Evolutionary conservation across 2,113 vertebrate species (phyloP), one percentile per base, ranked within the genome.

Genomic region (Nerophis ophidion): DNA sequence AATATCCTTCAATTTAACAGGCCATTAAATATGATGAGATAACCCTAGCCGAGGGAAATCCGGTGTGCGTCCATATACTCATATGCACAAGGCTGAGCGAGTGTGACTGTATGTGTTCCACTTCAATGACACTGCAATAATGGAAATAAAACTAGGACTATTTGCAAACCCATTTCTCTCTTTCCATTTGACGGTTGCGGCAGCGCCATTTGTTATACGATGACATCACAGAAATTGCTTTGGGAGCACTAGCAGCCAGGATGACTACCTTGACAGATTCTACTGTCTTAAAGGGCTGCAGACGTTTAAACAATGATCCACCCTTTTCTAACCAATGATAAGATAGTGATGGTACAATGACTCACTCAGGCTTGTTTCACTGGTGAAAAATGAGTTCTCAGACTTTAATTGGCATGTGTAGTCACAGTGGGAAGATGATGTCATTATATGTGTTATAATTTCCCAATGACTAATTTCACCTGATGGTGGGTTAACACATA

Each of bases 1-100:
- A 81, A 79, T 76, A 38, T 78, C 75, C 79, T 80, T 76, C 81
- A 79, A 79, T 84, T 87, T 84, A 85, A 64, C 80, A 81, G 64
- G 65, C 66, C 78, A 86, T 85, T 82, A 81, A 86, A 83, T 76
- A 77, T 76, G 71, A 71, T 77, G 82, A 79, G 61, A 77, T 72
- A 79, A 72, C 73, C 58, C 68, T 73, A 66, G 65, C 57, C 69
- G 26, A 54, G 72, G 61, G 64, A 55, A 63, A 68, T 68, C 48
- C 57, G 60, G 74, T 7, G 19, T 63, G 44, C 19, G 58, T 7
- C 15, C 63, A 49, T 60, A 19, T 60, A 62, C 8, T 15, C 63
- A 49, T 60, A 62, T 45, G 56, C 66, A 42, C 59, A 45, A 34
- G 62, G 51, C 57, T 60, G 49, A 49, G 69, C 45, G 60, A 13